These are phyloP conservation scores for Diplodus sargus DNA, from an alignment of 2,797 vertebrate species.

Conservation along the genomic window DNA sequence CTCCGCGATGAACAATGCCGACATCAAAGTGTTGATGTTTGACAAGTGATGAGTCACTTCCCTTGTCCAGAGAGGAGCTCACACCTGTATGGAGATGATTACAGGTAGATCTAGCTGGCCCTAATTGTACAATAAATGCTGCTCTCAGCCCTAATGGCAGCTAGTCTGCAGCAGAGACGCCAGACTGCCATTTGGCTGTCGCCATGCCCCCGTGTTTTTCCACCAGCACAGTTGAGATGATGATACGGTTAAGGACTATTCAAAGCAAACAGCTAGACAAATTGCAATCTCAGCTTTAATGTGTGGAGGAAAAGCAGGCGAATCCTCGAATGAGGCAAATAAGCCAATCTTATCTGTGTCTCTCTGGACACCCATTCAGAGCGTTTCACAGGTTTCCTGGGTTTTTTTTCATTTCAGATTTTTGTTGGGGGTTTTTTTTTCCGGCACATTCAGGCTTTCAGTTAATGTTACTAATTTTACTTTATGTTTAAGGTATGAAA, in stretches of 20 bases:
- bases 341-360: slow-evolving; percentile 76
- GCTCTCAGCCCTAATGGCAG: slow-evolving; percentile 94
- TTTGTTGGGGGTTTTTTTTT: slow-evolving; percentile 47
- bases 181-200: slow-evolving; percentile 95
- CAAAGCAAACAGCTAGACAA: slow-evolving; percentile 90
- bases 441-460: slow-evolving; percentile 37
- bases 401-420: slow-evolving; percentile 26
- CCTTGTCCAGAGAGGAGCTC: slow-evolving; percentile 88
- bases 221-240: slow-evolving; percentile 88
- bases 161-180: slow-evolving; percentile 92
- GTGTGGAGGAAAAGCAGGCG: slow-evolving; percentile 76
- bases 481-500: slow-evolving; percentile 23
- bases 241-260: slow-evolving; percentile 89
- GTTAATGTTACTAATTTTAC: slow-evolving; percentile 40
- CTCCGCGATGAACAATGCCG: slow-evolving; percentile 81
- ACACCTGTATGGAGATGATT: slow-evolving; percentile 96
- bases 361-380: slow-evolving; percentile 64
- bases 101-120: slow-evolving; percentile 92
- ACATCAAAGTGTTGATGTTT: slow-evolving; percentile 87
- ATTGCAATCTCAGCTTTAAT: slow-evolving; percentile 88
- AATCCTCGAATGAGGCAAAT: slow-evolving; percentile 77
- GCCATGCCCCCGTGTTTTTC: slow-evolving; percentile 91
- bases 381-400: slow-evolving; percentile 57
- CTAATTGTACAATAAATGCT: slow-evolving; percentile 98
- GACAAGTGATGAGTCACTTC: slow-evolving; percentile 92